Base-by-base conservation (phyloP, 1,140 invertebrate genomes). In the Eriocheir sinensis region DNA sequence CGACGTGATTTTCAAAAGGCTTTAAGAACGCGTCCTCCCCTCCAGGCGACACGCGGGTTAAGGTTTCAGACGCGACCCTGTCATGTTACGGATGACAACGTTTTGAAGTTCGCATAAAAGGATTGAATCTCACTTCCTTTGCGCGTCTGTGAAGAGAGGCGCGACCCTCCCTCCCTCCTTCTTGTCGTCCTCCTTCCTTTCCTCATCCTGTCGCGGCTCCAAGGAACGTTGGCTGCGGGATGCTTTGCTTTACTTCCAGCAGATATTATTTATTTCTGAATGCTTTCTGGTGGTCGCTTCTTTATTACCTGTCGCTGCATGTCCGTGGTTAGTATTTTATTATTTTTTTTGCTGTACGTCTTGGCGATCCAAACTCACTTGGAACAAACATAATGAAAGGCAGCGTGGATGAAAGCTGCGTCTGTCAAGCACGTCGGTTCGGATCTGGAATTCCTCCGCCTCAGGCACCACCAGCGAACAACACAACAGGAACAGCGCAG, bases 41-140 rank as follows among this genome's bases (percentile, higher is more conserved):
- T 41, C 60, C 41, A 30, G 60, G 60, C 32, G n/a, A 80, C 40
- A 41, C 44, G 72, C 83, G 93, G 93, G 93, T 91, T 94, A 94
- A 91, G 93, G 93, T 94, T 94, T 94, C 93, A 89, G 93, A 94
- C 89, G 93, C 79, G 93, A 91, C n/a, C 92, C 93, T 94, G 93
- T 94, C 93, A 94, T 60, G 89, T 60, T 89, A 85, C 21, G 93
- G 89, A 72, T 80, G 93, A 94, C 93, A 91, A 85, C 89, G 93
- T 94, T 94, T 94, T 94, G 93, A 91, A 85, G 89, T 86, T 53
- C 53, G 93, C 93, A 94, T 94, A 94, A 94, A 94, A 94, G 93
- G 89, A 72, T 91, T 81, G 93, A 91, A 91, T 91, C 93, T 83
- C 93, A 94, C 93, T 90, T 85, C 89, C 48, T 86, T n/a, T 91